These are phyloP conservation scores for Carassius carassius DNA, from an alignment of 2,113 vertebrate species.

Conservation along the genomic window DNA sequence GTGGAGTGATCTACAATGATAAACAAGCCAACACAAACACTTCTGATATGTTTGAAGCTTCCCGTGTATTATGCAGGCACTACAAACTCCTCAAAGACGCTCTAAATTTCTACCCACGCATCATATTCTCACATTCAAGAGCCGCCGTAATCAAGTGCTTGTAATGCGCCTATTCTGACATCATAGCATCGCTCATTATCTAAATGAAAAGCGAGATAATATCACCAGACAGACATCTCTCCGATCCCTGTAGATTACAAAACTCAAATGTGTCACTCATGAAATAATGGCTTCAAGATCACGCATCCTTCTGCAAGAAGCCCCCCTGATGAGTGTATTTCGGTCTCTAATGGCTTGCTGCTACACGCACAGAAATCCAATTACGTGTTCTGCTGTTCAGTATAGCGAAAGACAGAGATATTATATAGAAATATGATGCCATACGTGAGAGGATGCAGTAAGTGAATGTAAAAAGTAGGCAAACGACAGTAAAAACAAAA, in stretches of 20 bases:
- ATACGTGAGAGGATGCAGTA: background rate
- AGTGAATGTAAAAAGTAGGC: background rate
- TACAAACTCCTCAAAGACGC: slow-evolving; percentile 29
- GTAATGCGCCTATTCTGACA: background rate
- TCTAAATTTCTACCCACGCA: slow-evolving; percentile 17
- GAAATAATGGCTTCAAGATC: slow-evolving; percentile 49
- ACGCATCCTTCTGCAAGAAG: background rate
- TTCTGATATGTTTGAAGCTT: slow-evolving; percentile 6
- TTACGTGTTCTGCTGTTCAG: slow-evolving; percentile 8
- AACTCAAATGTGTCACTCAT: slow-evolving; percentile 61
- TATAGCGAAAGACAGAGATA: background rate
- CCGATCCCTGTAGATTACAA: slow-evolving; percentile 35
- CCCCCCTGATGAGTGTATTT: slow-evolving; percentile 3
- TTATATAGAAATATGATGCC: background rate
- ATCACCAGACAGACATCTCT: background rate
- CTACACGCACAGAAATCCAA: slow-evolving; percentile 27
- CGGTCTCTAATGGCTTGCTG: slow-evolving; percentile 27
- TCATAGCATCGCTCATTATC: slow-evolving; percentile 14
- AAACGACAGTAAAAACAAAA: background rate
- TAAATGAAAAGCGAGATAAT: slow-evolving; percentile 15
- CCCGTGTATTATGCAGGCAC: background rate
- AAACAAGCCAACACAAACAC: background rate
- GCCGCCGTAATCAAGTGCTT: background rate
- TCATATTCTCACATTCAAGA: background rate
- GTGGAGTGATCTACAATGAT: background rate